Evolutionary conservation across 2,113 vertebrate species (phyloP).

Genomic region (Corythoichthys haematopterus): DNA sequence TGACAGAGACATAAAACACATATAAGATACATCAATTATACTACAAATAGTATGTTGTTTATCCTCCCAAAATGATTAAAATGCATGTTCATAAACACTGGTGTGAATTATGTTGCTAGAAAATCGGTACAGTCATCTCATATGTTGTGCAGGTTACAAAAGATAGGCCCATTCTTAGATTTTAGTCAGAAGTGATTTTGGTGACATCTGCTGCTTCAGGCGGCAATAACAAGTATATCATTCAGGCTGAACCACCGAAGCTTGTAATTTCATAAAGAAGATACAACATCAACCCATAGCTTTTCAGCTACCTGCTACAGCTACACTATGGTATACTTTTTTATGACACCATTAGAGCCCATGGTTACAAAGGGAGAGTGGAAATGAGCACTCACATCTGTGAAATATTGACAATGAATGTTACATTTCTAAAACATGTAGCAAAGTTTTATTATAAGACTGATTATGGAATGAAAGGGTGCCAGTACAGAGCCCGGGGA

Average conservation of each 20-base stretch:
- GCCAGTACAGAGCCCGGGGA: too few species aligned
- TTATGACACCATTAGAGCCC: background rate
- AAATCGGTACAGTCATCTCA: background rate
- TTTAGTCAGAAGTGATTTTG: background rate
- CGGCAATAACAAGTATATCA: background rate
- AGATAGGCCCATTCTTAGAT: background rate
- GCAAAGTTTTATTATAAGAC: too few species aligned
- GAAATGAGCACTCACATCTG: too few species aligned
- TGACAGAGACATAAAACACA: conserved; percentile 1
- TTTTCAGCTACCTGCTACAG: background rate
- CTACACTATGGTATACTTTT: background rate
- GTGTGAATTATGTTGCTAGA: background rate
- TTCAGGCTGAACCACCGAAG: background rate
- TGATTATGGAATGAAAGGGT: too few species aligned
- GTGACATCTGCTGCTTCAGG: conserved; percentile 1
- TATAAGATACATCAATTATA: background rate
- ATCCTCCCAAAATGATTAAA: conserved; percentile 1
- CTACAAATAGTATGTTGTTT: background rate
- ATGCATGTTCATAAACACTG: background rate
- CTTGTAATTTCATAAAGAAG: background rate
- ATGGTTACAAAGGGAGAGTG: too few species aligned
- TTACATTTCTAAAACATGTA: too few species aligned
- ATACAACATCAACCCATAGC: background rate
- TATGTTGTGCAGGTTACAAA: background rate
- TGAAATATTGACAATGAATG: too few species aligned